Evolutionary conservation across 2,113 vertebrate species (phyloP), one percentile per base, ranked within the genome.

Genomic region (Andinoacara biseriatus): DNA sequence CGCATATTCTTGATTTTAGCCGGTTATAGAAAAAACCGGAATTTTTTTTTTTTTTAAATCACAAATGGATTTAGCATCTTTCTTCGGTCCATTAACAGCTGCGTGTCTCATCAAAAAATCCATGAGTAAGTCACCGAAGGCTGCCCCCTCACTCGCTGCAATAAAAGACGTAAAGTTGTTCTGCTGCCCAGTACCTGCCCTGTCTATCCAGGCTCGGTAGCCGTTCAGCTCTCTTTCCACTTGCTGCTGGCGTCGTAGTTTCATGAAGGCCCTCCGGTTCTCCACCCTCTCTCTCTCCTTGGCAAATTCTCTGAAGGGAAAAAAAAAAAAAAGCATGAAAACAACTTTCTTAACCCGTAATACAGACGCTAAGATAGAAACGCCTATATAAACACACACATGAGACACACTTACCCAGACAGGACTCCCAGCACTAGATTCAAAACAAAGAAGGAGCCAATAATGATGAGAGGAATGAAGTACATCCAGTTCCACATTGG

Each of bases 261-360:
- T 99, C 97, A 99, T 99, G 94, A 99, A 99, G 29, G 98, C 98
- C 29, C 35, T 9, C 35, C 35, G 96, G 95, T 99, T 99, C 95
- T 99, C 98, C 95, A 99, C 98, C 13, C 98, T 85, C 93, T 99
- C 98, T 10, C 98, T 96, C 92, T 99, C 98, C 93, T 99, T 99
- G 94, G 98, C 98, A 95, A 99, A 99, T 90, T 99, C 98, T 89
- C 98, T 99, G 93, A 52, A 81, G 46, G 46, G 38, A 40, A 10
- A 40, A 40, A 38, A 76, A 15, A 13, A 49, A 61, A 13, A 75
- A 31, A 24, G 29, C 49, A 52, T 22, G 35, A 33, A 82, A 62
- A 79, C 26, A 65, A 14, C 35, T 33, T 2, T 65, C 17, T 29
- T 24, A n/a, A 65, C 29, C 24, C 31, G 54, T 20, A 9, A 74